phyloP scores from a whole-genome alignment of 2,888 invertebrate genomes.

The Cerastoderma edule region DNA sequence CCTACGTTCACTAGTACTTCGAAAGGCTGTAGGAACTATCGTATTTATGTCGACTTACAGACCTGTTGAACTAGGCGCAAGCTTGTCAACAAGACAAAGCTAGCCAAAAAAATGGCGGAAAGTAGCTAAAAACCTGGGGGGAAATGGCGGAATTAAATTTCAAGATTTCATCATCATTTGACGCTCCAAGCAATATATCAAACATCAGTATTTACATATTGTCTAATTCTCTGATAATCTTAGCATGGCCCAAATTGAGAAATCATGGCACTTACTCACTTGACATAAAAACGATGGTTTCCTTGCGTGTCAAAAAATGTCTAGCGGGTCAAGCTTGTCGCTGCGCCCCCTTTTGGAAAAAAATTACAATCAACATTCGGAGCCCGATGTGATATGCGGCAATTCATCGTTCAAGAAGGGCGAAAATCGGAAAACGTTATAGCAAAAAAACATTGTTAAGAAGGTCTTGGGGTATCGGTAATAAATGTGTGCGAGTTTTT shows the following conservation, averaged over 20 bases:
- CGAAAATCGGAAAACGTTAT: not conserved
- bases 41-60: too few relatives aligned
- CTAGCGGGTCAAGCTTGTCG: conserved; percentile 8
- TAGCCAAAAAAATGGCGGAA: too few relatives aligned
- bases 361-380: conserved; percentile 2
- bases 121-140: too few relatives aligned
- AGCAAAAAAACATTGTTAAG: not conserved
- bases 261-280: not conserved
- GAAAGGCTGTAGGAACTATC: too few relatives aligned
- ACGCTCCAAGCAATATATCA: not conserved
- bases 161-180: not conserved
- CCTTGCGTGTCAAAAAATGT: conserved; percentile 8
- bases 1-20: too few relatives aligned
- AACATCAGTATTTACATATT: not conserved
- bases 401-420: not conserved
- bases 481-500: too few relatives aligned
- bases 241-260: not conserved
- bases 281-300: not conserved
- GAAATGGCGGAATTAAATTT: not conserved
- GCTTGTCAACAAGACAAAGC: too few relatives aligned
- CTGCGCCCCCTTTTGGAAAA: conserved; percentile 15
- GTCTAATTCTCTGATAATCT: not conserved
- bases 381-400: not conserved
- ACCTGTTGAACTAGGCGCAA: too few relatives aligned
- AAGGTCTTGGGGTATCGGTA: too few relatives aligned